Base-by-base conservation (phyloP, 2,797 vertebrate species). In the Alfaro cultratus region DNA sequence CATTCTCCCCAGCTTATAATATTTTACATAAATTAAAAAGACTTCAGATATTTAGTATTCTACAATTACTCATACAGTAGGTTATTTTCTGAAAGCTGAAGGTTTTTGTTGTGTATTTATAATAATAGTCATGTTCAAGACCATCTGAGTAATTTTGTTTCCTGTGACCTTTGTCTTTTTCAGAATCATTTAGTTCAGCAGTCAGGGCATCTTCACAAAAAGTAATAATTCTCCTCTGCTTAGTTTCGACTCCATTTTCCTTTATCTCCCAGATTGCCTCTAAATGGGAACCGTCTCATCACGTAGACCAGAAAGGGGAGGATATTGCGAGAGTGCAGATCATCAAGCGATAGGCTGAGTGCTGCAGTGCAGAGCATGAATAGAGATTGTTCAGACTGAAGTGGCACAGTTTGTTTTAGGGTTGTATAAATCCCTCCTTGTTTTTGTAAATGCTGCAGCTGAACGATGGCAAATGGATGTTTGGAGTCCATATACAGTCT, bases 281-380 rank as follows among this genome's bases (percentile, higher is more conserved):
- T 71, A 74, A 83, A 83, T 83, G 79, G 80, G 84, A 85, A 74
- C 68, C 23, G 68, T 85, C 83, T 86, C 80, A 81, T 89, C 76
- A 82, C 12, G 26, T 86, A 84, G 80, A 77, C 80, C 62, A 83
- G 83, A 81, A 82, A 72, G 62, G 41, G 41, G 49, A 79, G 77
- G 78, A 79, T 78, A 75, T 75, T 78, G 62, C 15, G 23, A 85
- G 73, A 88, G 76, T 36, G 76, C 78, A 85, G 83, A 86, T 86
- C 75, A 80, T 87, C 71, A 87, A 86, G 81, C 77, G 86, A 87
- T 87, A 76, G 81, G 71, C 82, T 80, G 76, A 91, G 84, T 83
- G 87, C 92, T 92, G 91, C 93, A 93, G 86, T 94, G 90, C 92
- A 94, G 88, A 84, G 80, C 26, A 72, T 57, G 81, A 74, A 80